Conservation (phyloP, 1,140 invertebrate genomes). For the Pseudomyrmex pallidus region DNA sequence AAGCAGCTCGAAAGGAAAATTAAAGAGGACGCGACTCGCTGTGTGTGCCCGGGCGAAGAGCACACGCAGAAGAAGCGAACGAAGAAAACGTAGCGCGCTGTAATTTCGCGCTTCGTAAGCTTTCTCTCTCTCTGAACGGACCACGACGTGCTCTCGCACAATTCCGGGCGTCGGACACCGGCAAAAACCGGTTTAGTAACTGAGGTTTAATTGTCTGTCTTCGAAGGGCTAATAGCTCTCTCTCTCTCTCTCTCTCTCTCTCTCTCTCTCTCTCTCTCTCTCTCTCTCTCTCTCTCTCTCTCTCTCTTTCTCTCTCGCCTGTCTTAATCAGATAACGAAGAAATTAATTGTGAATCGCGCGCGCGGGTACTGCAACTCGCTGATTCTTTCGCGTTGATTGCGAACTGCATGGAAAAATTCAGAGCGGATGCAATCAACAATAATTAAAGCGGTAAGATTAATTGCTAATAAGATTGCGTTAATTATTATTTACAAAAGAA, state of each 20-base stretch:
- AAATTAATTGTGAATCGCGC: conserved; percentile 58
- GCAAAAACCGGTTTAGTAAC: conserved; percentile 55
- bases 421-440: conserved; percentile 29
- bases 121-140: conserved; percentile 10
- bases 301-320: background rate
- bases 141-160: conserved; percentile 43
- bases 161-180: conserved; percentile 35
- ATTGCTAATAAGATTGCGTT: conserved; percentile 11
- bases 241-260: background rate
- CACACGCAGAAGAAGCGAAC: conserved; percentile 34
- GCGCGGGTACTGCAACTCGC: background rate
- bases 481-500: background rate
- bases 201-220: conserved; percentile 60
- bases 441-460: conserved; percentile 15
- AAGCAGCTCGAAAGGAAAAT: conserved; percentile 60
- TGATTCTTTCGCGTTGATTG: conserved; percentile 34
- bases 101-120: conserved; percentile 60
- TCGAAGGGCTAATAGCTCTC: conserved; percentile 51
- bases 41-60: conserved; percentile 23
- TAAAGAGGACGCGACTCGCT: conserved; percentile 50
- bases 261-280: background rate
- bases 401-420: conserved; percentile 2
- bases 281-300: background rate
- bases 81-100: conserved; percentile 48
- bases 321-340: conserved; percentile 55